Conservation (phyloP, 2,888 invertebrate species). For the Tenthredo distinguenda region DNA sequence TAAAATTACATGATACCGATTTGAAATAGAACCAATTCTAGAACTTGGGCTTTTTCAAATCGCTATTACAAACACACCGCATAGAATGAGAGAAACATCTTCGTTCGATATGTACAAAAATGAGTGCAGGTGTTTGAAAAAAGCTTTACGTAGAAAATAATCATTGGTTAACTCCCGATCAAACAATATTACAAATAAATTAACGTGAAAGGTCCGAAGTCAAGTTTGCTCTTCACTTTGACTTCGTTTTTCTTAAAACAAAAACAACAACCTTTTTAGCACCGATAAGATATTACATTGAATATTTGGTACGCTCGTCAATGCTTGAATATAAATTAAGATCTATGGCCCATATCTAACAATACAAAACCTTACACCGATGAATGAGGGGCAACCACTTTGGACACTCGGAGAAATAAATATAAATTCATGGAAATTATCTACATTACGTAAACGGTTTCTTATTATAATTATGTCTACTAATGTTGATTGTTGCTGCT, state of each 20-base stretch:
- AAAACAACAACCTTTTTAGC: background rate
- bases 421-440: conserved; percentile 8
- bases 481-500: conserved; percentile 39
- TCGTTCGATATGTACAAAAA: background rate
- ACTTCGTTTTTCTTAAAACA: background rate
- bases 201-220: background rate
- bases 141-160: background rate
- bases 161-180: background rate
- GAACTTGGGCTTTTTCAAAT: background rate
- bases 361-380: conserved; percentile 13
- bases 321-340: background rate
- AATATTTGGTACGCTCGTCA: background rate
- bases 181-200: background rate
- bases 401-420: conserved; percentile 22
- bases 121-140: background rate
- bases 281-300: background rate
- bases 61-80: background rate
- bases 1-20: background rate
- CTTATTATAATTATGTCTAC: background rate
- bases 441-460: background rate
- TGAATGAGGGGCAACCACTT: background rate
- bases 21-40: background rate
- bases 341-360: background rate
- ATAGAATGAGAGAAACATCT: background rate
- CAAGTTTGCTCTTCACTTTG: background rate